Evolutionary conservation across 2,888 invertebrate genomes (phyloP).

Genomic region (Sphaerophoria rueppellii): DNA sequence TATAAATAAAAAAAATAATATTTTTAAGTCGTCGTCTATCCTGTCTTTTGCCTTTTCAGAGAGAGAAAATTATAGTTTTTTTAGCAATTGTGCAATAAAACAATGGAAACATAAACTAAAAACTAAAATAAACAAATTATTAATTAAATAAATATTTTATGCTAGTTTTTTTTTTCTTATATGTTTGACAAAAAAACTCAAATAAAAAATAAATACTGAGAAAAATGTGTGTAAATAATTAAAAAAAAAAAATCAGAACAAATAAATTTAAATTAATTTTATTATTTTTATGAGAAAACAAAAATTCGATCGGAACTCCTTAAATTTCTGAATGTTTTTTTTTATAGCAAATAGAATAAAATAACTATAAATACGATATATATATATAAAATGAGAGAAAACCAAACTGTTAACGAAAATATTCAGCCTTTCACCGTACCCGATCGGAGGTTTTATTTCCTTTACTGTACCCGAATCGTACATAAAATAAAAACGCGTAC

Average conservation of each 20-base stretch:
- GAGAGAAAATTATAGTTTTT: constrained; percentile 28
- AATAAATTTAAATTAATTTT: constrained; percentile 63
- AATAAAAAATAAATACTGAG: constrained; percentile 58
- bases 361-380: constrained; percentile 39
- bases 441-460: no score
- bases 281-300: not conserved
- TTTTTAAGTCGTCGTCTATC: constrained; percentile 24
- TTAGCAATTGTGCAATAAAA: constrained; percentile 72
- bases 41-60: constrained; percentile 41
- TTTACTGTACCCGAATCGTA: no score
- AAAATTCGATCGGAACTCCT: constrained; percentile 14
- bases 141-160: constrained; percentile 43
- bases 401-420: constrained; percentile 62
- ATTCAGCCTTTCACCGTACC: no score
- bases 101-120: constrained; percentile 69
- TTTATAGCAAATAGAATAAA: constrained; percentile 45
- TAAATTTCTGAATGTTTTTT: constrained; percentile 51
- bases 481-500: no score
- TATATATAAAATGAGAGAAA: constrained; percentile 54
- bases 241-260: constrained; percentile 53
- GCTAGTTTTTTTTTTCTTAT: constrained; percentile 47
- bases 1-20: constrained; percentile 18
- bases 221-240: constrained; percentile 55
- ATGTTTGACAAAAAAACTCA: constrained; percentile 7
- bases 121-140: constrained; percentile 44